These are phyloP conservation scores for Synanthedon andrenaeformis DNA, from an alignment of 2,888 invertebrate species.

Conservation along the genomic window DNA sequence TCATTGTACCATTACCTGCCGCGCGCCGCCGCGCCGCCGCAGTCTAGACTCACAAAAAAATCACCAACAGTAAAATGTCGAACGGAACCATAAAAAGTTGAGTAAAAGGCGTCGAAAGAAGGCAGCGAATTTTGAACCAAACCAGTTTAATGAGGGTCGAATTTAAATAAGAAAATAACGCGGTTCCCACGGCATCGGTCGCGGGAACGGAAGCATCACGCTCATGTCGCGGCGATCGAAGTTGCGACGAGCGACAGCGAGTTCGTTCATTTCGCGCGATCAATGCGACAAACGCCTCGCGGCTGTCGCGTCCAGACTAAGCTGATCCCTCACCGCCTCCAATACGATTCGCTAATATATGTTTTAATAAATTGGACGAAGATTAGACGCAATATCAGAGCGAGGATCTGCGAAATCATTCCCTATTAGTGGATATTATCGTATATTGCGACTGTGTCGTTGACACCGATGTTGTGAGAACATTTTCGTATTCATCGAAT, in stretches of 20 bases:
- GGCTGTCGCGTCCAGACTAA: neutral
- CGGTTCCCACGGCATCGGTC: conserved; percentile 66
- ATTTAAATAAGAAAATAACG: conserved; percentile 69
- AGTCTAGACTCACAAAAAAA: conserved; percentile 51
- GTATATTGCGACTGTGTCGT: conserved; percentile 36
- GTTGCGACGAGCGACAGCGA: neutral
- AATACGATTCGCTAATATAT: conserved; percentile 14
- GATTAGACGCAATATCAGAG: conserved; percentile 19
- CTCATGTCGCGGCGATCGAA: conserved; percentile 12
- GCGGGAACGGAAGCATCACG: conserved; percentile 64
- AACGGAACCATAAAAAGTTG: conserved; percentile 69
- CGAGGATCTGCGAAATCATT: conserved; percentile 36
- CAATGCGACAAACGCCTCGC: conserved; percentile 35
- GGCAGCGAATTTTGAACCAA: conserved; percentile 69
- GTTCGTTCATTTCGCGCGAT: conserved; percentile 11
- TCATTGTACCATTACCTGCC: conserved; percentile 33
- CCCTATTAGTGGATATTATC: conserved; percentile 32
- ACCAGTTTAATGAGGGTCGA: conserved; percentile 71
- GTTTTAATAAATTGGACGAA: conserved; percentile 25
- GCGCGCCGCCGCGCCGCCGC: conserved; percentile 27
- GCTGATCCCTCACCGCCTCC: neutral
- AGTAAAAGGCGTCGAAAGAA: conserved; percentile 71
- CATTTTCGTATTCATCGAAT: conserved; percentile 6
- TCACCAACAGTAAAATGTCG: conserved; percentile 61
- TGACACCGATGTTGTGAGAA: conserved; percentile 33